Evolutionary conservation across 1,140 invertebrate species (phyloP), one percentile per base, ranked within the genome.

Genomic region (Drosophila virilis): DNA sequence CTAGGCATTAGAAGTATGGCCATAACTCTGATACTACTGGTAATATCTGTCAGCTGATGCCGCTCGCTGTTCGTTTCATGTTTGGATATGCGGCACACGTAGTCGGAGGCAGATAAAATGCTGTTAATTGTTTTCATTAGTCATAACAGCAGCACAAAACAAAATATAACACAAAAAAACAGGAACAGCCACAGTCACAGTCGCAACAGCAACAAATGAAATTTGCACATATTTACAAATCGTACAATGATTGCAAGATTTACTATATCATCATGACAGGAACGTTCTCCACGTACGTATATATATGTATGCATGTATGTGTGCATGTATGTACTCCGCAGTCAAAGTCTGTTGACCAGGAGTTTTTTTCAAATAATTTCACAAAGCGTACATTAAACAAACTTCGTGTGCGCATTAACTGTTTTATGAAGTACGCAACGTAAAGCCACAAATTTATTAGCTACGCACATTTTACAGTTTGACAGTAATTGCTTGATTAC

Each of bases 41-140:
- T 37, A 69, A 69, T 69, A 74, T 48, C 71, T 55, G 65, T 69
- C 71, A 57, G 65, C 55, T 46, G 61, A 55, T 42, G 45, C 38
- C 46, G 64, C 61, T 67, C 43, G 48, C 37, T 58, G 50, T 33
- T 52, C 22, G 15, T 48, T 35, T 57, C 15, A 17, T 43, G 42
- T 51, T 68, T 75, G 5, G 7, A 60, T 57, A 86, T 86, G 72
- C 82, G 32, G 48, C 40, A 67, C 82, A 86, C 82, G 82, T 86
- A 51, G 55, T 17, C 54, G 46, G 48, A 69, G 65, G 58, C 77
- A 59, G 78, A 78, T 75, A 54, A 88, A 82, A 88, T 73, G 67
- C 72, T 71, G 71, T 73, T 86, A 83, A 86, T 86, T 88, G 76
- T 79, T 70, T 82, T 61, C 54, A 88, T 86, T 88, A 86, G 78